phyloP scores from a whole-genome alignment of 2,888 invertebrate species.

The Patella caerulea region DNA sequence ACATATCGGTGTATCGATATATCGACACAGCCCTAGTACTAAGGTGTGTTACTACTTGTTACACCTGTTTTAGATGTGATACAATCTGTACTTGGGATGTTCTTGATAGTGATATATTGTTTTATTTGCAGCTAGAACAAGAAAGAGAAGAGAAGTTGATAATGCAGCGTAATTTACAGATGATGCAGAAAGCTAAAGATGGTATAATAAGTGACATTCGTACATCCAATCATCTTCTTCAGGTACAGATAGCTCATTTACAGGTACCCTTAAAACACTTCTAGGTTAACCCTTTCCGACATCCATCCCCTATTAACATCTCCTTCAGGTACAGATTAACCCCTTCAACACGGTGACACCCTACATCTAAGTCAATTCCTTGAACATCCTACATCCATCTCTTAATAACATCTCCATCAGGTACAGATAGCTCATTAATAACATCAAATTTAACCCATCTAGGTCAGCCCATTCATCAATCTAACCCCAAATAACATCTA shows the following conservation, averaged over 20 bases:
- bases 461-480: neutral
- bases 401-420: slow-evolving; percentile 27
- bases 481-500: slow-evolving; percentile 32
- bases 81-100: no score
- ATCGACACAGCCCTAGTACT: no score
- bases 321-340: slow-evolving; percentile 39
- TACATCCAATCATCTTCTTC: slow-evolving; percentile 38
- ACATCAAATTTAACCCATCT: neutral
- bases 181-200: slow-evolving; percentile 37
- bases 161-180: slow-evolving; percentile 30
- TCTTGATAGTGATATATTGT: neutral
- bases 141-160: slow-evolving; percentile 32
- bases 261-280: slow-evolving; percentile 32
- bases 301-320: slow-evolving; percentile 8
- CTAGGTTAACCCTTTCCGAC: no score
- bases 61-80: no score
- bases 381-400: no score
- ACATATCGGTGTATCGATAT: no score
- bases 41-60: no score
- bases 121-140: slow-evolving; percentile 25
- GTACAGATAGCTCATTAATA: slow-evolving; percentile 27
- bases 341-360: no score
- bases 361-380: no score
- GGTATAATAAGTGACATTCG: slow-evolving; percentile 37
- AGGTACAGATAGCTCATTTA: slow-evolving; percentile 38